Evolutionary conservation across 2,113 vertebrate species (phyloP).

Genomic region (Panurus biarmicus): DNA sequence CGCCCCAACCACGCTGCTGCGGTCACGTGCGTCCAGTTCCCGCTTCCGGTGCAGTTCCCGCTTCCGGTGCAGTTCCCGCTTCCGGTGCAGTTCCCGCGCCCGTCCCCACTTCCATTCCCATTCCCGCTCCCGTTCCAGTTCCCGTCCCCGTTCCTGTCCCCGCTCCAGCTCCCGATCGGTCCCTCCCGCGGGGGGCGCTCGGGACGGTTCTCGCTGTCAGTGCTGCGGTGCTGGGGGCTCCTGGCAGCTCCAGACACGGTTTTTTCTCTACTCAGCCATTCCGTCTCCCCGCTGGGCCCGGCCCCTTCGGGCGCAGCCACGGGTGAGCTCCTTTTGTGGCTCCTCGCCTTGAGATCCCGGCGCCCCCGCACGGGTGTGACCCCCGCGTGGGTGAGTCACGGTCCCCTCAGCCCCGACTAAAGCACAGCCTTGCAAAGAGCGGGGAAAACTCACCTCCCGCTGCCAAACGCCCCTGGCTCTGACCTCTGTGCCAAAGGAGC

Average conservation of each 20-base stretch:
- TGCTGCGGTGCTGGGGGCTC: no score
- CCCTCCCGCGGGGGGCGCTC: neutral
- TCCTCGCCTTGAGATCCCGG: neutral
- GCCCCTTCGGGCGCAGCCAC: no score
- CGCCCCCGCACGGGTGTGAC: neutral
- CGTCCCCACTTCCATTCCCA: no score
- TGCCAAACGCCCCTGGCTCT: neutral
- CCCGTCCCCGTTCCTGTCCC: no score
- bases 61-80: no score
- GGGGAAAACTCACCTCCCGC: neutral
- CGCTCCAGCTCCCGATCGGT: neutral
- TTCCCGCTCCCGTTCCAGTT: no score
- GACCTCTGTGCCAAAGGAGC: neutral
- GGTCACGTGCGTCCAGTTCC: no score
- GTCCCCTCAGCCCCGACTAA: no score
- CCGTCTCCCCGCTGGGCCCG: neutral
- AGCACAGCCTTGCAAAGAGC: neutral
- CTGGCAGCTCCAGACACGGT: neutral
- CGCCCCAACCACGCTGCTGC: no score
- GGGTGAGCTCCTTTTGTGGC: neutral
- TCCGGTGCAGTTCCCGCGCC: no score
- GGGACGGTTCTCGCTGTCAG: neutral
- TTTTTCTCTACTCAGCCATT: neutral
- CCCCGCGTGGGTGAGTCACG: accelerated
- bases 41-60: no score